Conservation (phyloP, 2,113 vertebrate genomes). For the Anhinga anhinga region DNA sequence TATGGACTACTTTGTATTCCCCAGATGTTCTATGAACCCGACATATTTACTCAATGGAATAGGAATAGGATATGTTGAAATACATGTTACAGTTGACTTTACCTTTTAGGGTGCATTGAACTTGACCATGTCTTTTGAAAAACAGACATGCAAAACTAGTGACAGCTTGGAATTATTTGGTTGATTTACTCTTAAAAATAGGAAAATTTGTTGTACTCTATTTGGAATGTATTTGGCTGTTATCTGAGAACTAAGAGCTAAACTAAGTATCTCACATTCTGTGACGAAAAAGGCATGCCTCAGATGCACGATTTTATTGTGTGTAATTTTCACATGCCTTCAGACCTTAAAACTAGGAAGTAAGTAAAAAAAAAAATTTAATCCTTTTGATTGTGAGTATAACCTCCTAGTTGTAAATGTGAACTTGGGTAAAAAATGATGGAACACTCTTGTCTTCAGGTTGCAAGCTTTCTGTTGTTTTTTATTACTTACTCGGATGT, state of each 20-base stretch:
- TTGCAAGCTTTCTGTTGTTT: neutral
- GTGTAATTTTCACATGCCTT: neutral
- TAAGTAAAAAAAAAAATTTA: neutral
- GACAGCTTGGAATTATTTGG: slow-evolving; percentile 11
- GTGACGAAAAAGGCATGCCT: neutral
- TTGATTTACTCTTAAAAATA: slow-evolving; percentile 17
- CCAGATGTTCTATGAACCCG: neutral
- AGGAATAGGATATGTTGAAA: neutral
- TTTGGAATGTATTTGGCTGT: neutral
- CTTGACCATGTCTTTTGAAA: neutral
- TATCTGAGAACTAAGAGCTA: neutral
- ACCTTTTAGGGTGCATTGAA: neutral
- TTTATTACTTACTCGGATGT: neutral
- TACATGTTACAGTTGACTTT: neutral
- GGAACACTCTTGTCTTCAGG: neutral
- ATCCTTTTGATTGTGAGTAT: neutral
- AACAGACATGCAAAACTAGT: neutral
- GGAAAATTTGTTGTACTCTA: neutral
- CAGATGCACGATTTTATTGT: neutral
- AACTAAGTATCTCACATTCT: neutral
- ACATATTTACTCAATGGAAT: neutral
- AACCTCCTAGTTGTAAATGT: neutral
- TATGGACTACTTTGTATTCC: neutral
- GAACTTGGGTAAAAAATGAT: neutral
- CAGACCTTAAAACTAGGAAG: neutral